These are phyloP conservation scores for Drosophila acutilabella DNA, from an alignment of 2,888 invertebrate species.

Conservation along the genomic window DNA sequence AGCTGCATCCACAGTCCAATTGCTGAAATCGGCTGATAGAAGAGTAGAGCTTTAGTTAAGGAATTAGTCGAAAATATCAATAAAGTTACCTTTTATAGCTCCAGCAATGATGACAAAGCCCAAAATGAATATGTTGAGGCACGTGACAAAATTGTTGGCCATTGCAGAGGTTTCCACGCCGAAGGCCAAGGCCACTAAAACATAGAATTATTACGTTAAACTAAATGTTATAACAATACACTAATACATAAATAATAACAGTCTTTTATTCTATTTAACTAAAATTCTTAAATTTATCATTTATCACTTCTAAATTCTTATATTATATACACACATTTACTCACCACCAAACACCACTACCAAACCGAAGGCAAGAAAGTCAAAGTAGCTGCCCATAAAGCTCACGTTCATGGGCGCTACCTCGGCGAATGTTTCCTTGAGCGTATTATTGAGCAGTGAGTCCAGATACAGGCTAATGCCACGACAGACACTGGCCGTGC, in stretches of 20 bases:
- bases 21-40: conserved; percentile 85
- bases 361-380: conserved; percentile 89
- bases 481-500: conserved; percentile 90
- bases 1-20: conserved; percentile 86
- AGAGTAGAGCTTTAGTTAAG: background rate
- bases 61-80: too few species aligned
- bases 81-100: conserved; percentile 87
- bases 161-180: conserved; percentile 92
- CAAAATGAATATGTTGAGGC: conserved; percentile 90
- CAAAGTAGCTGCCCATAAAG: conserved; percentile 89
- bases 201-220: background rate
- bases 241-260: too few species aligned
- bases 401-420: conserved; percentile 87
- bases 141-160: conserved; percentile 92
- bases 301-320: too few species aligned
- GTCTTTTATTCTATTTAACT: too few species aligned
- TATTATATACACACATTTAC: conserved; percentile 26
- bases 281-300: too few species aligned
- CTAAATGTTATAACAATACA: too few species aligned
- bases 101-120: conserved; percentile 91
- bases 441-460: conserved; percentile 87
- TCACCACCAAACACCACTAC: conserved; percentile 89
- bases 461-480: conserved; percentile 92
- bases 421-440: conserved; percentile 88
- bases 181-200: conserved; percentile 88